Conservation (phyloP, 2,113 vertebrate genomes). For the Carettochelys insculpta region DNA sequence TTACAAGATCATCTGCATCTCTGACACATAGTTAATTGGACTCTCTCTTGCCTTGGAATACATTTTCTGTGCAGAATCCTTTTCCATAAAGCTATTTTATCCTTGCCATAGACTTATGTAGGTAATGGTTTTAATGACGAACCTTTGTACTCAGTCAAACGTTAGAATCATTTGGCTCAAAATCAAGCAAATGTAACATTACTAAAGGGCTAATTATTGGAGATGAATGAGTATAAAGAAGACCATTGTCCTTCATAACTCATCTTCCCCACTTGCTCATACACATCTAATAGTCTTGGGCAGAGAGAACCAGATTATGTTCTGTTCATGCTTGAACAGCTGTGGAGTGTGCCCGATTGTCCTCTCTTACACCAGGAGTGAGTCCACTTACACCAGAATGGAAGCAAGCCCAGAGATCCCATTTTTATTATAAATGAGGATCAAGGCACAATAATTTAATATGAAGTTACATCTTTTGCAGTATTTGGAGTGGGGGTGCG, state of each 20-base stretch:
- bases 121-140: slow-evolving; percentile 16
- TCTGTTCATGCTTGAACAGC: not conserved
- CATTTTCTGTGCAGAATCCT: not conserved
- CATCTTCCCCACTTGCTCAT: not conserved
- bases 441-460: not conserved
- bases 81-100: slow-evolving; percentile 8
- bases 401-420: not conserved
- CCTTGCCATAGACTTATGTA: not conserved
- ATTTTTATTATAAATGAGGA: not conserved
- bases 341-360: accelerated
- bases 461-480: not conserved
- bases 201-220: slow-evolving; percentile 23
- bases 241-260: not conserved
- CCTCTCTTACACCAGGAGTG: accelerated
- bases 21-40: not conserved
- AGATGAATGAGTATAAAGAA: slow-evolving; percentile 34
- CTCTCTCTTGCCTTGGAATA: not conserved
- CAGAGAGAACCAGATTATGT: not conserved
- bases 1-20: not conserved
- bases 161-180: slow-evolving; percentile 24
- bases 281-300: not conserved
- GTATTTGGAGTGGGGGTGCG: accelerated
- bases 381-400: not conserved
- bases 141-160: slow-evolving; percentile 1
- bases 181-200: slow-evolving; percentile 43